phyloP scores from a whole-genome alignment of 2,113 vertebrate species.

The Gambusia holbrooki region DNA sequence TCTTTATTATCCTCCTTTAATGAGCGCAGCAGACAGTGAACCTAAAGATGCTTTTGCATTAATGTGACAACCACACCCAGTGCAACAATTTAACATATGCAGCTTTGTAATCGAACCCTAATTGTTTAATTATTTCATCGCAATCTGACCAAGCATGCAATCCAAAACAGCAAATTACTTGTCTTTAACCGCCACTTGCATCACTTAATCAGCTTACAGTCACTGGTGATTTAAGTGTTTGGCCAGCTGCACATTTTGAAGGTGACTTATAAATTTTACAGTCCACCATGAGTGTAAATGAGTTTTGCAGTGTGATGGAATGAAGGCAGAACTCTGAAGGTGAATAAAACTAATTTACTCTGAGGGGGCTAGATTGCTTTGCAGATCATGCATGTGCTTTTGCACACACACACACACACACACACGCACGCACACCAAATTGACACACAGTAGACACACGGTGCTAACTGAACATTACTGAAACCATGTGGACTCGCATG shows the following conservation, averaged over 20 bases:
- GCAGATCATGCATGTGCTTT: constrained; percentile 3
- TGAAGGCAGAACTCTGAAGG: constrained; percentile 31
- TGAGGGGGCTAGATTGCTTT: constrained; percentile 27
- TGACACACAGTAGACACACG: constrained; percentile 17
- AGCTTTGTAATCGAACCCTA: neutral
- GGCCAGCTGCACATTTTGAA: constrained; percentile 58
- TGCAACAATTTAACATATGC: neutral
- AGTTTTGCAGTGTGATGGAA: constrained; percentile 46
- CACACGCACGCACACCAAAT: constrained; percentile 3
- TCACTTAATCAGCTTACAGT: constrained; percentile 50
- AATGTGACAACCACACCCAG: neutral
- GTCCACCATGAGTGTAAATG: constrained; percentile 25
- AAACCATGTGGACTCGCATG: constrained; percentile 29
- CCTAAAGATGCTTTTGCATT: neutral
- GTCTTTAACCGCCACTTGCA: constrained; percentile 24
- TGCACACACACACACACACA: neutral
- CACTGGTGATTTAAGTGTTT: constrained; percentile 51
- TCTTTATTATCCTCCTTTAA: neutral
- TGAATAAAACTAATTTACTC: constrained; percentile 53
- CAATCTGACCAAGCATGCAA: neutral
- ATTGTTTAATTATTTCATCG: neutral
- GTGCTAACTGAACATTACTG: constrained; percentile 34
- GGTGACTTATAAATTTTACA: constrained; percentile 34
- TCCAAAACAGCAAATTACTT: constrained; percentile 15
- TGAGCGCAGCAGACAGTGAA: neutral